Base-by-base conservation (phyloP, 2,888 invertebrate genomes). In the Dicranocentrus wangi region DNA sequence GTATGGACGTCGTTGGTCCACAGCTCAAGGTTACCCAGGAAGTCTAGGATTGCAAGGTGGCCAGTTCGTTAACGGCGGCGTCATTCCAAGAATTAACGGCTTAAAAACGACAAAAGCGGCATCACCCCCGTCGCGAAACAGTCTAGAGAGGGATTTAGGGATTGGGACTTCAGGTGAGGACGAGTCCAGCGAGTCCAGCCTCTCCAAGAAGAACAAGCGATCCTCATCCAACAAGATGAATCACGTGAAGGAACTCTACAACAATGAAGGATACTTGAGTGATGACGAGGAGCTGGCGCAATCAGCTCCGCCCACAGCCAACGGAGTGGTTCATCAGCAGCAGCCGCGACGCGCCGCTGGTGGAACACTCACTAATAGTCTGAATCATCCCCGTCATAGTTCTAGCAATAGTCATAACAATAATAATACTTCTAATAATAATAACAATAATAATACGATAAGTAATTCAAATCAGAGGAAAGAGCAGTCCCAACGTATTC, bases 161-260 rank as follows among this genome's bases (percentile, higher is more conserved):
- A 90, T 95, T 63, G 95, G 95, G 27, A 95, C 95, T 0, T 94
- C 94, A 0, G 94, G 94, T 15, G 95, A 95, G 80, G 88, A 88
- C 87, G 94, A 95, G 87, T 94, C 94, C 0, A 94, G 94, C 83
- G 94, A 95, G 88, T 93, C 93, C 84, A 93, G 94, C 85, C 93
- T 94, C 0, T 93, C 93, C 87, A 93, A 93, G 87, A 87, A 87
- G 78, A 85, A 86, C 61, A 85, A 84, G 19, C 77, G 82, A 15
- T 84, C 82, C 7, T 82, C 84, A 27, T 58, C 72, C 21, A 68
- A 81, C 17, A 85, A 87, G 55, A 81, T 83, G 65, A 83, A 83
- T 60, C 91, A 17, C 68, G 91, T 92, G 82, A 89, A 93, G 85
- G 93, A 93, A 87, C 89, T 93, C 19, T 93, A 93, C 85, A 87